Percentiles rank a stretch among this genome's conserved stretches.
Evolutionary conservation across 2,113 vertebrate genomes (phyloP).

Genomic region (Taxidea taxus): DNA sequence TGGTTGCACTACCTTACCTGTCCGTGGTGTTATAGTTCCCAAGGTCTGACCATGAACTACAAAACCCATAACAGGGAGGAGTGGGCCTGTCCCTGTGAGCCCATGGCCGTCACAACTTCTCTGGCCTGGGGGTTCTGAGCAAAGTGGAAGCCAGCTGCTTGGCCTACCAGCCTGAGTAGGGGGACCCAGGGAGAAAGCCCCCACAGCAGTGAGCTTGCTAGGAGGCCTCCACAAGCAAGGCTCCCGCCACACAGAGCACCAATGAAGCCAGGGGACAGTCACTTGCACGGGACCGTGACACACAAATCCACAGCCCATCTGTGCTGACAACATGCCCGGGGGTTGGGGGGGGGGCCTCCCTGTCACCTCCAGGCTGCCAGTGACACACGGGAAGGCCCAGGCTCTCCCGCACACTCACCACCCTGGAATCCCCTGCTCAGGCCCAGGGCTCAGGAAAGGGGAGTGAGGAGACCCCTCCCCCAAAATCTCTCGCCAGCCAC

Average conservation of each 20-base stretch:
- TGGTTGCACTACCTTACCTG: neutral
- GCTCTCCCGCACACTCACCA: neutral
- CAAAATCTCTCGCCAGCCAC: rapidly evolving
- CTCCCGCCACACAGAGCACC: neutral
- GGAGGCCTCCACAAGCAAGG: no score
- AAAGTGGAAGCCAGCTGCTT: neutral
- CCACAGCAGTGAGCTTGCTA: neutral
- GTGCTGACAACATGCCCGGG: neutral
- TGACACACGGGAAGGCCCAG: neutral
- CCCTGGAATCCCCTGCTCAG: neutral
- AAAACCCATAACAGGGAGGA: rapidly evolving
- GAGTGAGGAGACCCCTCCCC: neutral
- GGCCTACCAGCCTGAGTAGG: neutral
- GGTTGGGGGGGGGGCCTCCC: neutral
- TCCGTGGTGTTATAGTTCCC: neutral
- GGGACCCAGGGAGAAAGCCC: rapidly evolving
- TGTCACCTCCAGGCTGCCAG: neutral
- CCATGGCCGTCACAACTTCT: neutral
- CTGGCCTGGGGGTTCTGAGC: neutral
- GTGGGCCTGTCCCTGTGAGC: neutral
- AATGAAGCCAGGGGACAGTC: neutral
- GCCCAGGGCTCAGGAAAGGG: rapidly evolving
- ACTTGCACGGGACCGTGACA: neutral
- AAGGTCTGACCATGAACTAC: neutral
- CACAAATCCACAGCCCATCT: neutral